These are phyloP conservation scores for Anadara kagoshimensis DNA, from an alignment of 1,140 invertebrate genomes.

Conservation along the genomic window DNA sequence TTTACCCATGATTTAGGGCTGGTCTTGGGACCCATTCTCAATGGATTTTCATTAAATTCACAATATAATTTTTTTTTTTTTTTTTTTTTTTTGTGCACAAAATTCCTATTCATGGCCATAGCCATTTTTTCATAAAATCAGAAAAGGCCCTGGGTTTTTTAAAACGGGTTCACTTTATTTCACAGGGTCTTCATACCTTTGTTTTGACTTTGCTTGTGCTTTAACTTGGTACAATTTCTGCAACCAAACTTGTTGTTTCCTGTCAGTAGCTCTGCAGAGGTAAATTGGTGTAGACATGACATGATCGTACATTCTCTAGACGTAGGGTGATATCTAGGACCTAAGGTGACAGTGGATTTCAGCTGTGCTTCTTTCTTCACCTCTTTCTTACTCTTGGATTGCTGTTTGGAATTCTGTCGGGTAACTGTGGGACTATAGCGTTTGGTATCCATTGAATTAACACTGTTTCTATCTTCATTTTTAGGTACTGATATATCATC, in stretches of 20 bases:
- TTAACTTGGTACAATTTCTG: constrained; percentile 86
- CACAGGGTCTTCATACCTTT: constrained; percentile 43
- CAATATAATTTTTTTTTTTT: too few relatives aligned
- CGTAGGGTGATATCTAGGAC: constrained; percentile 80
- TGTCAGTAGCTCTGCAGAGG: constrained; percentile 88
- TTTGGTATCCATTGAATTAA: neutral
- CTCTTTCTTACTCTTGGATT: constrained; percentile 54
- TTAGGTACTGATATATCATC: neutral
- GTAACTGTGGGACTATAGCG: neutral
- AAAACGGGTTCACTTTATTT: too few relatives aligned
- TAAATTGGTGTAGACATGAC: constrained; percentile 94
- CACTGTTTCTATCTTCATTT: constrained; percentile 7
- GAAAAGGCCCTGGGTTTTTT: too few relatives aligned
- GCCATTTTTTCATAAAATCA: too few relatives aligned
- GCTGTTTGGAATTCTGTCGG: constrained; percentile 19
- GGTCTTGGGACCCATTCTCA: too few relatives aligned
- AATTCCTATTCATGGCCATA: too few relatives aligned
- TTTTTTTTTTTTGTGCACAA: too few relatives aligned
- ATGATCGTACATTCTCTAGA: constrained; percentile 84
- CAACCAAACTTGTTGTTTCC: constrained; percentile 95
- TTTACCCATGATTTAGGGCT: too few relatives aligned
- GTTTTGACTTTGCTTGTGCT: constrained; percentile 47
- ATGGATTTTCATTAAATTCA: too few relatives aligned
- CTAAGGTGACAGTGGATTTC: constrained; percentile 60
- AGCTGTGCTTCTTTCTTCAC: constrained; percentile 57